Percentiles rank a stretch among this genome's conserved stretches.
phyloP scores from a whole-genome alignment of 2,113 vertebrate species.

The Sebastes fasciatus region DNA sequence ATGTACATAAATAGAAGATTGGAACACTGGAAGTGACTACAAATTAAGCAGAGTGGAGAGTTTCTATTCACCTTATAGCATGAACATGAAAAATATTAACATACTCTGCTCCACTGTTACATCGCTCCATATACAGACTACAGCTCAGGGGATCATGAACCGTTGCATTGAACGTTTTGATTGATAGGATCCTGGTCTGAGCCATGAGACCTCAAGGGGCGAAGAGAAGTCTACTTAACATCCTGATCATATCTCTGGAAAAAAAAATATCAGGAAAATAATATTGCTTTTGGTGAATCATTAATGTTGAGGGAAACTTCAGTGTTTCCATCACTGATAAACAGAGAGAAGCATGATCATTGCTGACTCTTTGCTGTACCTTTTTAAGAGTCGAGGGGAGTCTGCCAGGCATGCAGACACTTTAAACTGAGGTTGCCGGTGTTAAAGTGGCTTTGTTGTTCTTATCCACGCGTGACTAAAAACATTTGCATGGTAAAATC shows the following conservation, averaged over 20 bases:
- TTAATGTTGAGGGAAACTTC: background rate
- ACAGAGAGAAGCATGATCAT: background rate
- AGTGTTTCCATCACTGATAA: conserved; percentile 27
- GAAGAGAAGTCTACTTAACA: conserved; percentile 6
- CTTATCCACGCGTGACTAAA: conserved; percentile 66
- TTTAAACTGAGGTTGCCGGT: conserved; percentile 44
- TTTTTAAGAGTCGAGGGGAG: conserved; percentile 28
- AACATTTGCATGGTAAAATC: conserved; percentile 65
- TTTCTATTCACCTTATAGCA: conserved; percentile 3
- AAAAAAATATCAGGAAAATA: background rate
- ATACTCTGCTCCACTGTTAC: conserved; percentile 15
- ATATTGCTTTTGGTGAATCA: background rate
- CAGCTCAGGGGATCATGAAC: conserved; percentile 1
- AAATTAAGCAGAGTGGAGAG: background rate
- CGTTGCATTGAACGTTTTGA: conserved; percentile 22
- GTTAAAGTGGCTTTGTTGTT: conserved; percentile 65
- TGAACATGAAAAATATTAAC: background rate
- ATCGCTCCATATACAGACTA: background rate
- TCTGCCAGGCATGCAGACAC: conserved; percentile 46
- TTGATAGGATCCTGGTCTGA: conserved; percentile 19
- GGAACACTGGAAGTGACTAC: background rate
- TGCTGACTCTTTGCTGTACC: conserved; percentile 22
- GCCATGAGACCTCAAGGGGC: background rate
- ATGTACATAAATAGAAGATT: background rate
- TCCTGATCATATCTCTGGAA: background rate